A percentile compares a stretch with the other conserved stretches of the same genome.
phyloP scores from a whole-genome alignment of 1,140 invertebrate species.

The Dreissena rostriformis region DNA sequence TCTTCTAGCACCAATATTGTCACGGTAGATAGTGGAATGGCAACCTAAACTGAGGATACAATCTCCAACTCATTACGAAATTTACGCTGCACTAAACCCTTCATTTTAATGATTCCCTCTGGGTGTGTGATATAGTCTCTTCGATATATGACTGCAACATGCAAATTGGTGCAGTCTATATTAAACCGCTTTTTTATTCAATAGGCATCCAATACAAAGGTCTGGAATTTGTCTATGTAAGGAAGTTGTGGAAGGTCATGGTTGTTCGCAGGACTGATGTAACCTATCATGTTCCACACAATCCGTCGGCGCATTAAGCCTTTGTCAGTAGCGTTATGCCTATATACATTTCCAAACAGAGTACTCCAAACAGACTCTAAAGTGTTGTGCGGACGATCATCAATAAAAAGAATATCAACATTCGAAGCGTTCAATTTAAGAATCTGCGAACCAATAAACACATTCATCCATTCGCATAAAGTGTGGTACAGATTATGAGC shows the following conservation, averaged over 20 bases:
- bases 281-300: constrained; percentile 73
- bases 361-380: constrained; percentile 71
- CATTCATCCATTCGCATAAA: constrained; percentile 51
- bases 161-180: constrained; percentile 66
- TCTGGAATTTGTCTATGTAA: constrained; percentile 72
- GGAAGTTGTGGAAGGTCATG: constrained; percentile 58
- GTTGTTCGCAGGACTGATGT: constrained; percentile 72
- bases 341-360: constrained; percentile 65
- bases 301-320: constrained; percentile 60
- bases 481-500: constrained; percentile 50
- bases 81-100: constrained; percentile 65
- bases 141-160: constrained; percentile 75
- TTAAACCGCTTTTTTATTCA: constrained; percentile 25
- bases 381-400: constrained; percentile 71
- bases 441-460: constrained; percentile 28
- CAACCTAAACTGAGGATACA: constrained; percentile 36
- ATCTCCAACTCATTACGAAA: constrained; percentile 75
- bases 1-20: constrained; percentile 66
- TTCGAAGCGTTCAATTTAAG: constrained; percentile 9
- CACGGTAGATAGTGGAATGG: constrained; percentile 52
- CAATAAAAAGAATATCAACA: constrained; percentile 70
- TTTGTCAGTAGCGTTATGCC: constrained; percentile 46
- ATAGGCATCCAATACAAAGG: constrained; percentile 71
- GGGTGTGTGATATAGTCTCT: constrained; percentile 75
- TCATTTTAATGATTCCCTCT: constrained; percentile 64